Evolutionary conservation across 2,797 vertebrate genomes (phyloP).

Genomic region (Chromis chromis): DNA sequence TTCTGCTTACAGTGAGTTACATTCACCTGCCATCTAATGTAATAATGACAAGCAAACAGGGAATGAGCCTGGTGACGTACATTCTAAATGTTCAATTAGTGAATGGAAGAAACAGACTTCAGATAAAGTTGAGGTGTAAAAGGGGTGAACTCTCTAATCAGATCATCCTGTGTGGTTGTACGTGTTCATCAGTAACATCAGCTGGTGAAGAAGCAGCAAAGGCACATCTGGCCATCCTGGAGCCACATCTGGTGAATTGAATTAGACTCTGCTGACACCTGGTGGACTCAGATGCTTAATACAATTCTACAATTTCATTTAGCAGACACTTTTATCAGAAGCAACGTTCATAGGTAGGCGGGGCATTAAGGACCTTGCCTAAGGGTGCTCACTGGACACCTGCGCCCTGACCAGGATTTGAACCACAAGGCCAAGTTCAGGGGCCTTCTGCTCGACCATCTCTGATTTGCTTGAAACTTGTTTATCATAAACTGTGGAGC

Average conservation of each 20-base stretch:
- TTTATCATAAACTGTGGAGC: too few relatives aligned
- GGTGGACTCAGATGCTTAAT: constrained; percentile 32
- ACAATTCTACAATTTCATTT: neutral
- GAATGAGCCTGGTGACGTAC: neutral
- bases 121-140: neutral
- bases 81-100: neutral
- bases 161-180: neutral
- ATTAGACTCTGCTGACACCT: constrained; percentile 72
- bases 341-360: too few relatives aligned
- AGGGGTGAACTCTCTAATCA: neutral
- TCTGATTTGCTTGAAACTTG: too few relatives aligned
- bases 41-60: neutral
- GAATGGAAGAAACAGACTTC: neutral
- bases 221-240: neutral
- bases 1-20: neutral
- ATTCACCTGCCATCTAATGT: neutral
- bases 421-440: too few relatives aligned
- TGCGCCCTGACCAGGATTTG: too few relatives aligned
- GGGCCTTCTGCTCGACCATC: too few relatives aligned
- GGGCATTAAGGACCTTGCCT: too few relatives aligned
- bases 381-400: too few relatives aligned
- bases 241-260: accelerated
- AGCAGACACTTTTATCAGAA: too few relatives aligned
- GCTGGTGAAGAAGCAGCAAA: neutral
- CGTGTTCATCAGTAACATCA: neutral